Base-by-base conservation (phyloP, 2,888 invertebrate genomes). In the Caenorhabditis angaria region DNA sequence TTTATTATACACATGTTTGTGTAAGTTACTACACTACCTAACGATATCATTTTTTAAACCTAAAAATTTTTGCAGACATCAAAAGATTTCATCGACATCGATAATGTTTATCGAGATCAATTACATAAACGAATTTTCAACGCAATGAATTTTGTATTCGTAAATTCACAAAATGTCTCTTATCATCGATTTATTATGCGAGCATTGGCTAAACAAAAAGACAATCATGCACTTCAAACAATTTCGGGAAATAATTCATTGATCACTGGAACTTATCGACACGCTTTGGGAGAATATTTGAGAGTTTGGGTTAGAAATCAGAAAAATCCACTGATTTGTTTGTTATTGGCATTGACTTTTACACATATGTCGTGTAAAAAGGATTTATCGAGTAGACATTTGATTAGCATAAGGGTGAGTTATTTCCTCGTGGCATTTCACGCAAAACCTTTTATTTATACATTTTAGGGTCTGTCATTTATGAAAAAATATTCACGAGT, bases 191-290 rank as follows among this genome's bases (percentile, higher is more conserved):
- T 80, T 59, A 78, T 85, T 60, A 83, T 84, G 82, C 67, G 86
- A 59, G 81, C 83, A 20, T 66, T 82, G n/a, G 76, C 70, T 18
- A 84, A 84, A 66, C 29, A 66, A n/a, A 82, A 82, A 28, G 83
- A 80, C 8, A 82, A 81, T 61, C 72, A 80, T 47, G 82, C 82
- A 8, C 78, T 86, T 22, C 83, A 83, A 53, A 74, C 83, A 55
- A 83, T 87, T n/a, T 82, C 83, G 18, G 86, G 85, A 27, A 86
- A 86, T 63, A 85, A 85, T 67, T 87, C 86, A 12, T 73, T 86
- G 20, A 78, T 86, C 6, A 83, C 86, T 14, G 86, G 86, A 35
- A 83, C 84, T 6, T 87, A 86, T 70, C 75, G 85, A 56, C 85
- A 85, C 65, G 84, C 84, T 14, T 64, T 83, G 82, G 85, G 84